phyloP scores from a whole-genome alignment of 1,140 invertebrate genomes.

The Rhopalosiphum maidis region DNA sequence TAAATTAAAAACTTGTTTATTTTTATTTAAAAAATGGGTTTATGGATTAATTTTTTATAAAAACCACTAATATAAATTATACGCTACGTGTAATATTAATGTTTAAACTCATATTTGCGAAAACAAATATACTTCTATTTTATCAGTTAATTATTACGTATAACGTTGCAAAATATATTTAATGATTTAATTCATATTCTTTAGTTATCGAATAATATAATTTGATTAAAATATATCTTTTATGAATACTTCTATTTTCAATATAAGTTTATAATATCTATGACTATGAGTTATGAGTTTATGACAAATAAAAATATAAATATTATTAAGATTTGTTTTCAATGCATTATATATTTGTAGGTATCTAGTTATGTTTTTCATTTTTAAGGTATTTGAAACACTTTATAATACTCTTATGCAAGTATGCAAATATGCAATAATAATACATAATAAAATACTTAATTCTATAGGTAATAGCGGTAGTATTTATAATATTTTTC shows the following conservation, averaged over 20 bases:
- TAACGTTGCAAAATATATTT: background rate
- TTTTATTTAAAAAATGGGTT: background rate
- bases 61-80: background rate
- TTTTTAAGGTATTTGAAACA: background rate
- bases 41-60: background rate
- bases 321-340: no score
- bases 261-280: background rate
- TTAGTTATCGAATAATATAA: background rate
- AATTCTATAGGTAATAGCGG: background rate
- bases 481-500: background rate
- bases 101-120: background rate
- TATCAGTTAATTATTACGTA: background rate
- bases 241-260: background rate
- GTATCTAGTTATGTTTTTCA: background rate
- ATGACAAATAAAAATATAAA: background rate
- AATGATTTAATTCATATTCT: background rate
- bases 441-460: background rate
- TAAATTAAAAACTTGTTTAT: slow-evolving; percentile 30
- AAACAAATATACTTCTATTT: background rate
- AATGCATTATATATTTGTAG: background rate
- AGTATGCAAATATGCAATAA: background rate
- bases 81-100: background rate
- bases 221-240: background rate
- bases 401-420: background rate
- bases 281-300: background rate